Percentiles rank a stretch among this genome's conserved stretches.
Conservation (phyloP, 2,888 invertebrate species). For the Falcaria lacertinaria region DNA sequence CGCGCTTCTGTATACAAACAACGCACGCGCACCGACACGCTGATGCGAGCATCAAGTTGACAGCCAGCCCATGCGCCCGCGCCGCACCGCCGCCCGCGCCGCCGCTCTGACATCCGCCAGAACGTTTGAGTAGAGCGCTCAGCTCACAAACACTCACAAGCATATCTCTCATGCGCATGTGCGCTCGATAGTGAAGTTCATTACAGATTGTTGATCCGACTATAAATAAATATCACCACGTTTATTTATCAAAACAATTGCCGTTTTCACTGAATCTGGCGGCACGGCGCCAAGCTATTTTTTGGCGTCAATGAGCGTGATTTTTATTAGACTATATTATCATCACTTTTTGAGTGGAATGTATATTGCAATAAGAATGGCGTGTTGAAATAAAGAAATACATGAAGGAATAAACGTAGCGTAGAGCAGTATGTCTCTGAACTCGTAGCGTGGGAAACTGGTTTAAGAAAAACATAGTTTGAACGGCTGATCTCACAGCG, state of each 20-base stretch:
- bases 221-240: constrained; percentile 24
- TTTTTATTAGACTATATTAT: not conserved
- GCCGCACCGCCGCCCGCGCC: not conserved
- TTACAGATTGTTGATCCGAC: constrained; percentile 47
- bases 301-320: not conserved
- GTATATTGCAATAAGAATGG: not conserved
- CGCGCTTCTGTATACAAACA: constrained; percentile 68
- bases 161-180: constrained; percentile 44
- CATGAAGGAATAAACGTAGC: not conserved
- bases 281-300: not conserved
- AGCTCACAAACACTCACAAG: too few species aligned
- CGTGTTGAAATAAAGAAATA: not conserved
- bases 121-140: constrained; percentile 27
- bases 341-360: not conserved
- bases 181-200: constrained; percentile 53
- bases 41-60: constrained; percentile 14
- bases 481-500: not conserved
- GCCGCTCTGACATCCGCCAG: constrained; percentile 7
- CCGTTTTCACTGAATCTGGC: constrained; percentile 9
- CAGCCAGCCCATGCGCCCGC: not conserved
- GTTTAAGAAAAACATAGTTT: not conserved
- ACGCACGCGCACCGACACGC: constrained; percentile 34
- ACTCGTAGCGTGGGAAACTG: not conserved
- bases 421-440: not conserved
- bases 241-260: constrained; percentile 23